Percentiles rank a stretch among this genome's conserved stretches.
Evolutionary conservation across 1,140 invertebrate genomes (phyloP).

Genomic region (Lasaia peninsularis): DNA sequence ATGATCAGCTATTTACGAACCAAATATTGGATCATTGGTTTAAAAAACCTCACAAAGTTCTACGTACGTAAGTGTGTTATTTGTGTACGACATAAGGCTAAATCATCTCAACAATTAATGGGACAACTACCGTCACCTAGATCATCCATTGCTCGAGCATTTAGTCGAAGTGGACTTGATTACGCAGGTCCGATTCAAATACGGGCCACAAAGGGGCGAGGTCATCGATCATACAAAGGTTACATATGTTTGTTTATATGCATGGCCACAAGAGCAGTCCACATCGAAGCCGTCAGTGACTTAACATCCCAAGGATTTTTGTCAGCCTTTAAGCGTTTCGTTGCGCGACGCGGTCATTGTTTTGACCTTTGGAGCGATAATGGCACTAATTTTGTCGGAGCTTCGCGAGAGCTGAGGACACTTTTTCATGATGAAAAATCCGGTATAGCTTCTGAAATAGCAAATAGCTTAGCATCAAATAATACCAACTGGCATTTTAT

Average conservation of each 20-base stretch:
- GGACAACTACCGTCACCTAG: constrained; percentile 19
- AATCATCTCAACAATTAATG: constrained; percentile 18
- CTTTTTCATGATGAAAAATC: not conserved
- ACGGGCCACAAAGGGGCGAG: constrained; percentile 21
- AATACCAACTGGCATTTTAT: constrained; percentile 22
- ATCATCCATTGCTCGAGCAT: constrained; percentile 13
- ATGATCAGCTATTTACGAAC: constrained; percentile 24
- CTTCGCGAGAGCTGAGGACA: constrained; percentile 18
- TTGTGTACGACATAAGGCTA: constrained; percentile 14
- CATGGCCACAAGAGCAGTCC: constrained; percentile 22
- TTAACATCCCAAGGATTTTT: constrained; percentile 25
- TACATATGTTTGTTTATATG: too few species aligned
- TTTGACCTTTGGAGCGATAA: constrained; percentile 26
- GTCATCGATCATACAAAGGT: constrained; percentile 22
- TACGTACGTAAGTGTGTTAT: constrained; percentile 19
- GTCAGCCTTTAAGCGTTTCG: constrained; percentile 29
- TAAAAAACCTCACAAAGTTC: constrained; percentile 17
- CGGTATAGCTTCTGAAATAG: constrained; percentile 12
- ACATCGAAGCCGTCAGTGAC: constrained; percentile 23
- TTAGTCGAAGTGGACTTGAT: constrained; percentile 19
- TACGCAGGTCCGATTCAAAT: constrained; percentile 25
- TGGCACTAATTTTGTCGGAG: constrained; percentile 27
- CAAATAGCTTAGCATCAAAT: constrained; percentile 8
- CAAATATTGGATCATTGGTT: constrained; percentile 26
- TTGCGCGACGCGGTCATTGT: constrained; percentile 27